Evolutionary conservation across 2,888 invertebrate species (phyloP), one percentile per base, ranked within the genome.

Genomic region (Gibbula magus): DNA sequence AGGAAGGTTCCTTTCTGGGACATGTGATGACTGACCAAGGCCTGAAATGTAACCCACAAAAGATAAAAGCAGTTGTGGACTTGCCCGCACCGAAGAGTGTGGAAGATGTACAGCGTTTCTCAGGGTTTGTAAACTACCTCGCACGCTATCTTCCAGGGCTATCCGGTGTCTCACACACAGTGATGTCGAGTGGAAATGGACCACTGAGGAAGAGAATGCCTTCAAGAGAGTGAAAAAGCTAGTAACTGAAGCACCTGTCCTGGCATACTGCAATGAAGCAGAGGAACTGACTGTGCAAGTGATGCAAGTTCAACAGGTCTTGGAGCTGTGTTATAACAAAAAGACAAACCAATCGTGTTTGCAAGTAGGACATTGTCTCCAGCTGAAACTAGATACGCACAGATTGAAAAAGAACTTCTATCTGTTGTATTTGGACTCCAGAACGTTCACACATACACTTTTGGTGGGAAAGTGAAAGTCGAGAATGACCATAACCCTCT

Each of bases 321-420:
- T 10, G 86, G 85, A 5, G 83, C 85, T 18, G 75, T 61, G 7
- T 70, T 88, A 16, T n/a, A 85, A 29, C 87, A 86, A 52, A 20
- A 85, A 5, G 79, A 77, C 10, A 79, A 85, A 52, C 82, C 83
- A n/a, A 67, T 88, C n/a, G 84, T 85, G 1, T 85, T 82, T 81
- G 84, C 84, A 0, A 77, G 79, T 10, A 61, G 84, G 32, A 75
- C 86, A 13, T 73, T 85, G n/a, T 85, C 82, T 4, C 73, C 74
- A 35, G 80, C 82, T 7, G 84, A 87, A 51, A 78, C 77, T 10
- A 56, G 77, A 51, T 87, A 86, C 61, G 85, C 86, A 8, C 84
- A 87, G 52, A 86, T 87, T 16, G 87, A 88, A 77, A 86, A 86
- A 54, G 89, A 87, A 66, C 52, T 82, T 4, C 75, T 86, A 0